These are phyloP conservation scores for Phrynocephalus guinanensis DNA, from an alignment of 2,797 vertebrate genomes.

Conservation along the genomic window DNA sequence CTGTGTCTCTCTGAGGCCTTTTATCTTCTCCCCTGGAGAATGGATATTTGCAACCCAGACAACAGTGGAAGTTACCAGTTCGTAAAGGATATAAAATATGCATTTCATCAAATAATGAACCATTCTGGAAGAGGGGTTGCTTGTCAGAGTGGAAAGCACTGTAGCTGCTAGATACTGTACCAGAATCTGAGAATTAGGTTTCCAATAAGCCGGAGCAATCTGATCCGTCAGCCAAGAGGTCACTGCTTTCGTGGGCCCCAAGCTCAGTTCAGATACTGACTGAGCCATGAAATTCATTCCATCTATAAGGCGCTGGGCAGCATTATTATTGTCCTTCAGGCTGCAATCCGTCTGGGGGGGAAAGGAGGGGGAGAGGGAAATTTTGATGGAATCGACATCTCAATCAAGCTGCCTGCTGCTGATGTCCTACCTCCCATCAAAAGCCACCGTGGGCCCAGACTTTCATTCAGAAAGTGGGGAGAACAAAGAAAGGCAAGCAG, in stretches of 20 bases:
- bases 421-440: slow-evolving; percentile 13
- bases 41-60: neutral
- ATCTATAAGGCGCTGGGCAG: slow-evolving; percentile 95
- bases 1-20: neutral
- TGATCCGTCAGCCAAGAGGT: slow-evolving; percentile 98
- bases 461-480: neutral
- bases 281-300: slow-evolving; percentile 99
- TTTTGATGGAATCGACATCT: neutral
- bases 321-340: slow-evolving; percentile 98
- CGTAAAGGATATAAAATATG: neutral
- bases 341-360: slow-evolving; percentile 91
- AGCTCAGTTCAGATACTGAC: slow-evolving; percentile 95
- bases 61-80: neutral
- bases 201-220: slow-evolving; percentile 98
- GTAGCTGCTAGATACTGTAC: slow-evolving; percentile 76
- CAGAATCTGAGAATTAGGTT: slow-evolving; percentile 94
- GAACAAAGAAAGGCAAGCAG: neutral
- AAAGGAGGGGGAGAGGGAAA: slow-evolving; percentile 18
- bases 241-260: slow-evolving; percentile 96
- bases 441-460: neutral
- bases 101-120: neutral
- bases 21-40: neutral
- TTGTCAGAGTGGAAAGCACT: slow-evolving; percentile 2
- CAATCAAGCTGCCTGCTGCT: neutral
- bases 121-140: slow-evolving; percentile 12